Evolutionary conservation across 2,113 vertebrate genomes (phyloP).

Genomic region (Trematocara zebra): DNA sequence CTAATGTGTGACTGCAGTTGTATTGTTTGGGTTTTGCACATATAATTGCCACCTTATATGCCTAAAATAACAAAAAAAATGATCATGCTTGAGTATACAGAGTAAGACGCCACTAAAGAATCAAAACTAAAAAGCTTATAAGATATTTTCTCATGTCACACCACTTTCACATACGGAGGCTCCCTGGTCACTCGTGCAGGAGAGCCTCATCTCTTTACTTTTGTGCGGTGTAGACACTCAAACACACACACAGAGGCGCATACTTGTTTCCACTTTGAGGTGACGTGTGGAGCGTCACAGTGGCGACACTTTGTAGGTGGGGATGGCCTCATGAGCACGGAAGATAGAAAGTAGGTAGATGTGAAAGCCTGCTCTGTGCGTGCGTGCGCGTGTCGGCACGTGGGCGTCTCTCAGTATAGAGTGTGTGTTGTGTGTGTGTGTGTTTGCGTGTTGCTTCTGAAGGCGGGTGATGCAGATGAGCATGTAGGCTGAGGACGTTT

Average conservation of each 20-base stretch:
- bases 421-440: neutral
- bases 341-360: slow-evolving; percentile 56
- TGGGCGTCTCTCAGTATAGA: slow-evolving; percentile 34
- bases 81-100: neutral
- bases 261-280: slow-evolving; percentile 51
- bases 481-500: slow-evolving; percentile 10
- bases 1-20: neutral
- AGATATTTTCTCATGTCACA: slow-evolving; percentile 1
- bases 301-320: slow-evolving; percentile 40
- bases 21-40: neutral
- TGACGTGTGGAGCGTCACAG: slow-evolving; percentile 52
- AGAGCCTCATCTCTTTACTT: slow-evolving; percentile 7
- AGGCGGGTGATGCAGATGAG: neutral
- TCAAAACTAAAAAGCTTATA: neutral
- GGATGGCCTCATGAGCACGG: slow-evolving; percentile 30
- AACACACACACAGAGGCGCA: neutral
- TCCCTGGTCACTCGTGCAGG: slow-evolving; percentile 15
- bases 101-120: neutral
- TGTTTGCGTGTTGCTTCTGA: slow-evolving; percentile 4
- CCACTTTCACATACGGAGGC: slow-evolving; percentile 50
- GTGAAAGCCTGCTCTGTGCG: slow-evolving; percentile 37
- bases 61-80: neutral
- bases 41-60: neutral
- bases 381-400: neutral
- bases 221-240: neutral